Conservation (phyloP, 2,888 invertebrate genomes). For the Gerris lacustris region DNA sequence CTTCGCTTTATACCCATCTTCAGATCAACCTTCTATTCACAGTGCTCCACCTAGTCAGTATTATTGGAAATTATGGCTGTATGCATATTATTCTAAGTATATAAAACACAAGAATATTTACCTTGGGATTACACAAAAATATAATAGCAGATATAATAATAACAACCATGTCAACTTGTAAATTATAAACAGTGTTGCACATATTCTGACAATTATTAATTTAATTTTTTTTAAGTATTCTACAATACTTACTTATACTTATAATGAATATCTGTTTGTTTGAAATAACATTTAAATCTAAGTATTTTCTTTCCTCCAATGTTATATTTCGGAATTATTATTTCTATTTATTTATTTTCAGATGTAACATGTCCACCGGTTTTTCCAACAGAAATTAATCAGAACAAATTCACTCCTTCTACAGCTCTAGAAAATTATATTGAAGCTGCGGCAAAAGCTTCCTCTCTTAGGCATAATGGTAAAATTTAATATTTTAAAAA, state of each 20-base stretch:
- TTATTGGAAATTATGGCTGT: not conserved
- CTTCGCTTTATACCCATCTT: conserved; percentile 47
- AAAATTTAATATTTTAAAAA: not conserved
- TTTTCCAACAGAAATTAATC: not conserved
- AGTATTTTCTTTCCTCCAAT: too few relatives aligned
- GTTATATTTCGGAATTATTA: too few relatives aligned
- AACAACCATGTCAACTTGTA: too few relatives aligned
- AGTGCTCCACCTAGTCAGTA: conserved; percentile 24
- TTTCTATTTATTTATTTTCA: conserved; percentile 7
- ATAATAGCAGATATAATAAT: too few relatives aligned
- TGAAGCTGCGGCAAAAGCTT: conserved; percentile 16
- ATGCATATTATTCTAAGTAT: conserved; percentile 8
- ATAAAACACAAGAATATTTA: not conserved
- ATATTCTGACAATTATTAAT: too few relatives aligned
- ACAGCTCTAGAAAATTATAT: conserved; percentile 21
- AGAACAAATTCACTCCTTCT: conserved; percentile 21
- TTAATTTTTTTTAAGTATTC: too few relatives aligned
- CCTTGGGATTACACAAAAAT: too few relatives aligned
- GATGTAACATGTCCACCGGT: conserved; percentile 23
- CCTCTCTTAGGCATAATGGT: not conserved
- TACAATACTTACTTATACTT: too few relatives aligned
- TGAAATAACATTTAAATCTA: too few relatives aligned
- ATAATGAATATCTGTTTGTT: too few relatives aligned
- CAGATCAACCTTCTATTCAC: conserved; percentile 24
- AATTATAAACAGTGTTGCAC: too few relatives aligned